These are phyloP conservation scores for Heliconius sara DNA, from an alignment of 2,888 invertebrate genomes.

Conservation along the genomic window DNA sequence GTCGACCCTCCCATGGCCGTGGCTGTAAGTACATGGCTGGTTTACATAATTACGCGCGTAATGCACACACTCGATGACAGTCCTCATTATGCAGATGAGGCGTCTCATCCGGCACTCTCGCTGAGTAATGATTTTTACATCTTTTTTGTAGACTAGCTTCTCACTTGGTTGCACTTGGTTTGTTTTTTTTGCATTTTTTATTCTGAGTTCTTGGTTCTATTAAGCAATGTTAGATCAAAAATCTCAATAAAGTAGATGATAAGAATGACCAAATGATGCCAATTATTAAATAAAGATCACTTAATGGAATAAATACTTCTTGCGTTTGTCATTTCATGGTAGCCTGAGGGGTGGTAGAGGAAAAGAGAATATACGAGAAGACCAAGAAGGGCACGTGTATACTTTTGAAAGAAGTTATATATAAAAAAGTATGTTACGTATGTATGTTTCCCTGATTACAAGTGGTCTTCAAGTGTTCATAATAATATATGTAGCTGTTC, in stretches of 20 bases:
- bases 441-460: too few species aligned
- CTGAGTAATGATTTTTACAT: slow-evolving; percentile 9
- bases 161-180: slow-evolving; percentile 2
- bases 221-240: neutral
- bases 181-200: neutral
- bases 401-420: too few species aligned
- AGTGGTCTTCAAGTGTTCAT: too few species aligned
- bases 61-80: slow-evolving; percentile 54
- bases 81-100: slow-evolving; percentile 63
- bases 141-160: neutral
- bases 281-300: too few species aligned
- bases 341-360: too few species aligned
- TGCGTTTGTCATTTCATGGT: too few species aligned
- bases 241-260: neutral
- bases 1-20: neutral
- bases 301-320: too few species aligned
- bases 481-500: too few species aligned
- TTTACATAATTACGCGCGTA: slow-evolving; percentile 36
- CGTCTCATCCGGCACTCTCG: slow-evolving; percentile 22
- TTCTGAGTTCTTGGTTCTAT: neutral
- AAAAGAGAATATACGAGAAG: too few species aligned
- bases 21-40: slow-evolving; percentile 23
- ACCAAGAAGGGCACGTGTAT: too few species aligned
- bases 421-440: too few species aligned
- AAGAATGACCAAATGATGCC: too few species aligned